Evolutionary conservation across 2,888 invertebrate genomes (phyloP).

Genomic region (Euplagia quadripunctaria): DNA sequence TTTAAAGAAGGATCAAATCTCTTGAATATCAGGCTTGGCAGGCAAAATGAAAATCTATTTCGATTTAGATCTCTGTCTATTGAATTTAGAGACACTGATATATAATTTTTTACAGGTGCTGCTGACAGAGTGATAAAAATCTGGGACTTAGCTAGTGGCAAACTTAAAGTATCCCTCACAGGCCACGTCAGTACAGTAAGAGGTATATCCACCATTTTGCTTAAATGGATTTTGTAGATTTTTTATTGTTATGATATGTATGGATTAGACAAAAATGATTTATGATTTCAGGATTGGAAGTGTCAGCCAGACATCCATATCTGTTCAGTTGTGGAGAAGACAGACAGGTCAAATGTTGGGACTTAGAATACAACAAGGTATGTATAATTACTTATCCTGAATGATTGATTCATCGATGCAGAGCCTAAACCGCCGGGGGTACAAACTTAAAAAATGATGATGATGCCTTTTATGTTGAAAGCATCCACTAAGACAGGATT

Average conservation of each 20-base stretch:
- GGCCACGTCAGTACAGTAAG: constrained; percentile 99
- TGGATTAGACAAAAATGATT: background rate
- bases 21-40: no score
- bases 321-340: constrained; percentile 99
- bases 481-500: no score
- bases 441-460: no score
- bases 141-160: constrained; percentile 99
- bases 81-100: no score
- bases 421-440: no score
- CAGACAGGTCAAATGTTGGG: constrained; percentile 99
- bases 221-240: background rate
- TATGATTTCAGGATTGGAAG: constrained; percentile 90
- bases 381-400: background rate
- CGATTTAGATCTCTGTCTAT: no score
- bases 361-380: constrained; percentile 98
- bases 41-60: background rate
- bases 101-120: constrained; percentile 89
- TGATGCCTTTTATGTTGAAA: no score
- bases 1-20: no score
- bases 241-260: background rate
- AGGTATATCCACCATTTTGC: constrained; percentile 72
- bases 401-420: no score
- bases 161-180: constrained; percentile 98
- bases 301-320: constrained; percentile 98
- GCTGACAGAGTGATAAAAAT: constrained; percentile 99